Evolutionary conservation across 2,888 invertebrate genomes (phyloP).

Genomic region (Cancer borealis): DNA sequence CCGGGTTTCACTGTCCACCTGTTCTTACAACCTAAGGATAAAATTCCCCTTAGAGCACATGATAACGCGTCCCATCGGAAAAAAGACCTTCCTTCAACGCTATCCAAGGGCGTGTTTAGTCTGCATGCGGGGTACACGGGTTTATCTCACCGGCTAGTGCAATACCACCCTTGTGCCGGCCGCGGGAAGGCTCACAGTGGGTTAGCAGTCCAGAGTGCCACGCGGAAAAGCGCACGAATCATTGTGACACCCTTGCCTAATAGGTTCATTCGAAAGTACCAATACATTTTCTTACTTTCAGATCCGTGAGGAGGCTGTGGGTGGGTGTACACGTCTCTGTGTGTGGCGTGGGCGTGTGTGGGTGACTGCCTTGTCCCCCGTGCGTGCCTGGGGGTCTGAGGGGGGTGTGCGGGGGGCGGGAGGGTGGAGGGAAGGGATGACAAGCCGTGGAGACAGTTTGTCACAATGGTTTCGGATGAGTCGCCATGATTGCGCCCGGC

Average conservation of each 20-base stretch:
- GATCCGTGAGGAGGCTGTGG: neutral
- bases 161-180: constrained; percentile 50
- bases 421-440: constrained; percentile 58
- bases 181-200: constrained; percentile 29
- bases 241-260: constrained; percentile 77
- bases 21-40: constrained; percentile 74
- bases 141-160: constrained; percentile 54
- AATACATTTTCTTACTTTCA: constrained; percentile 70
- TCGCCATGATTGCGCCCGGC: constrained; percentile 76
- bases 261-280: constrained; percentile 77
- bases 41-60: constrained; percentile 75
- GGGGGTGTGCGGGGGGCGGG: neutral
- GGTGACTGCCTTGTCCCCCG: neutral
- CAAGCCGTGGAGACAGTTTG: constrained; percentile 75
- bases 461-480: constrained; percentile 77
- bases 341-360: neutral
- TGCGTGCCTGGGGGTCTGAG: neutral
- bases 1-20: constrained; percentile 65
- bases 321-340: neutral
- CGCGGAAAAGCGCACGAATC: constrained; percentile 77
- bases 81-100: constrained; percentile 59
- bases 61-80: constrained; percentile 71
- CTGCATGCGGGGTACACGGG: constrained; percentile 49
- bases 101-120: constrained; percentile 62
- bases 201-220: constrained; percentile 69